Evolutionary conservation across 2,113 vertebrate genomes (phyloP).

Genomic region (Sinocyclocheilus rhinocerous): DNA sequence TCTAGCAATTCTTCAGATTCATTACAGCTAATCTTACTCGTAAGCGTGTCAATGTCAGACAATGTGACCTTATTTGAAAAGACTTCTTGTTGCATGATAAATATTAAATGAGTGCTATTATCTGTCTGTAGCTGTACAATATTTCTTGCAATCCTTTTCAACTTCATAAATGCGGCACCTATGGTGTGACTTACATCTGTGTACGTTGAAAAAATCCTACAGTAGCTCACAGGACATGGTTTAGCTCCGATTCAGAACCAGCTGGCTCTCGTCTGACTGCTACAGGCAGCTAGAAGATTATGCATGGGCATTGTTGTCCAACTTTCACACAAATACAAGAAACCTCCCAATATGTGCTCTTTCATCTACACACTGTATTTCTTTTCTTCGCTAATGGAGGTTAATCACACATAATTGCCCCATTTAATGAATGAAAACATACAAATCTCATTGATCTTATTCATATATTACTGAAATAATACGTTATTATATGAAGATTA

Average conservation of each 20-base stretch:
- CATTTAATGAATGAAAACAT: conserved; percentile 43
- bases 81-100: conserved; percentile 19
- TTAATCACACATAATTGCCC: conserved; percentile 46
- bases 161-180: conserved; percentile 4
- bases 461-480: conserved; percentile 44
- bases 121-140: background rate
- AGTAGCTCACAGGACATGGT: conserved; percentile 21
- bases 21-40: background rate
- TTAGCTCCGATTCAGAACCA: conserved; percentile 37
- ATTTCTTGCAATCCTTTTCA: background rate
- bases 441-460: conserved; percentile 42
- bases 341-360: background rate
- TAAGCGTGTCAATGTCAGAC: background rate
- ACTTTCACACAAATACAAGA: conserved; percentile 14
- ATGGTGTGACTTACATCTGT: conserved; percentile 31
- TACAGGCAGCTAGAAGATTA: conserved; percentile 36
- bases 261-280: conserved; percentile 45
- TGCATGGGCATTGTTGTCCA: background rate
- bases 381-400: conserved; percentile 35
- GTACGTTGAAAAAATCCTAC: background rate
- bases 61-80: conserved; percentile 35
- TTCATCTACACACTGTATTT: background rate
- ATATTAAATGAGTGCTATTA: conserved; percentile 38
- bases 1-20: background rate
- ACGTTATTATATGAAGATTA: conserved; percentile 49